These are phyloP conservation scores for Eueides isabella DNA, from an alignment of 1,140 invertebrate species.

Conservation along the genomic window DNA sequence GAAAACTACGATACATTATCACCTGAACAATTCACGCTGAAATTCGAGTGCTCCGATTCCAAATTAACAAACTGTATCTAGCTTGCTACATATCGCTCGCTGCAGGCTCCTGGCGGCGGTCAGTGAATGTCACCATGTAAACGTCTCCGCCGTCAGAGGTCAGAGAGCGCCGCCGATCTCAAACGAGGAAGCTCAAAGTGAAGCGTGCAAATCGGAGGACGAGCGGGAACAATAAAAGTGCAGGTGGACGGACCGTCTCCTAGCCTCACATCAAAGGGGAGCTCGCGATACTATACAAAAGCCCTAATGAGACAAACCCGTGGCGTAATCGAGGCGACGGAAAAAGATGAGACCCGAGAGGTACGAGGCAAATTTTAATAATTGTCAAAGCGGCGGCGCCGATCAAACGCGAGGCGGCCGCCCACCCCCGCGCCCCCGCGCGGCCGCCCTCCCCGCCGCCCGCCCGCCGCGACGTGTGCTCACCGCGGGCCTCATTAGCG, in stretches of 20 bases:
- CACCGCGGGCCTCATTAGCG: slow-evolving; percentile 75
- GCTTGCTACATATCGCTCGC: not conserved
- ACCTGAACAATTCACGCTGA: slow-evolving; percentile 23
- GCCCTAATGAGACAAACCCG: slow-evolving; percentile 82
- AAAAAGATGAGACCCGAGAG: slow-evolving; percentile 80
- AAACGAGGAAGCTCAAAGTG: slow-evolving; percentile 74
- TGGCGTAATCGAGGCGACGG: slow-evolving; percentile 81
- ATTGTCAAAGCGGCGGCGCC: slow-evolving; percentile 81
- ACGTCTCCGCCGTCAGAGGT: slow-evolving; percentile 61
- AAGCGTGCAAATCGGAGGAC: slow-evolving; percentile 76
- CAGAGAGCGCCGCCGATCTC: slow-evolving; percentile 66
- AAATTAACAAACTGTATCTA: slow-evolving; percentile 17
- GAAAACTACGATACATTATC: slow-evolving; percentile 47
- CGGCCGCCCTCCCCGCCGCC: slow-evolving; percentile 35
- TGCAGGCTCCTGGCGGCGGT: no score
- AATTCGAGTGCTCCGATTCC: slow-evolving; percentile 14
- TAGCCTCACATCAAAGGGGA: slow-evolving; percentile 70
- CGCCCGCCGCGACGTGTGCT: slow-evolving; percentile 66
- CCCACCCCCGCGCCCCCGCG: slow-evolving; percentile 36
- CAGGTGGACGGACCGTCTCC: slow-evolving; percentile 75
- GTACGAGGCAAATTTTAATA: slow-evolving; percentile 82
- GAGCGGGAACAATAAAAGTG: slow-evolving; percentile 77
- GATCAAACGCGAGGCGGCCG: slow-evolving; percentile 71
- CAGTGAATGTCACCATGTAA: slow-evolving; percentile 18
- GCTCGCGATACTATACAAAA: slow-evolving; percentile 78